Base-by-base conservation (phyloP, 2,797 vertebrate species). In the Babyrousa celebensis region DNA sequence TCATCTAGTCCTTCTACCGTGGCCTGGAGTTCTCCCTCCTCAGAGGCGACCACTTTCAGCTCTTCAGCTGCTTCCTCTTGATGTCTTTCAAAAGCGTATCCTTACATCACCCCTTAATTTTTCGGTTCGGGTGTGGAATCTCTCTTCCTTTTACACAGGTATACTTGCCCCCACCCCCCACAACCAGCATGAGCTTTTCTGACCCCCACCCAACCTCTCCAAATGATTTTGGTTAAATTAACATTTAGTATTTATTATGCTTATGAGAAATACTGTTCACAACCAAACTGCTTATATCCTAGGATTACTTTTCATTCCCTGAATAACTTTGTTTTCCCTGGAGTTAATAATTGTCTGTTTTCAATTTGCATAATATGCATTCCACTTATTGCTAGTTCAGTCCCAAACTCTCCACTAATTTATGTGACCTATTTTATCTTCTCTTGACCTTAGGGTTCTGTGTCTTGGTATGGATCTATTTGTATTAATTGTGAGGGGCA, bases 171-270 rank as follows among this genome's bases (percentile, higher is more conserved):
- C 8, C 32, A 36, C 36, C 43, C 7, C 43, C 43, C 9, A 48
- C 43, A 48, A 48, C 12, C 74, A n/a, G 36, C 52, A 75, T 52
- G n/a, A 83, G 75, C 43, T 80, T 85, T 95, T 85, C 67, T 56
- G 4, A 75, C 88, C 9, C 43, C 63, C 62, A 5, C n/a, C 67
- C 72, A 70, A 70, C 20, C 27, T 85, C 54, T 67, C 29, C 48
- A 94, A 87, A 89, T 90, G 60, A 84, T 78, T 96, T 94, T 71
- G 58, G 17, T 92, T 92, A 77, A 58, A 67, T 83, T 58, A 79
- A 68, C 40, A 85, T 80, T 89, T 65, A 48, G 36, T 94, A 29
- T 75, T 88, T 68, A 91, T 91, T 85, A 75, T 83, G 40, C 75
- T 82, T 62, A 79, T 68, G 25, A 70, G 72, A 97, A 84, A 88